Conservation (phyloP, 2,113 vertebrate species). For the Mormoops blainvillei region DNA sequence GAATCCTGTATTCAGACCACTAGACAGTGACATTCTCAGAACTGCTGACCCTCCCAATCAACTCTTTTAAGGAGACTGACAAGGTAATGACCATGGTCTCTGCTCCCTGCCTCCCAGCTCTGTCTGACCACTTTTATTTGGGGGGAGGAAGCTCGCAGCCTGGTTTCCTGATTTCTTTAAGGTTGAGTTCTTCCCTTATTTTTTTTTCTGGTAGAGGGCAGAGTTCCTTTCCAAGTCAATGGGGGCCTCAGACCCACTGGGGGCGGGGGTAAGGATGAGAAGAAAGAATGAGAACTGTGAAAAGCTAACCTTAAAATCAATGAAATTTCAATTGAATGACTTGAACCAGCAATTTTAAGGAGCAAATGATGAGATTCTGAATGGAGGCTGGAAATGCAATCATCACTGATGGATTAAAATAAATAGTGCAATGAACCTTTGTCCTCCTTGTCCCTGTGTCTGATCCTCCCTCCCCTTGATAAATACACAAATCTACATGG, state of each 20-base stretch:
- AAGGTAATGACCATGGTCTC: background rate
- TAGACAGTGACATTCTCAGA: background rate
- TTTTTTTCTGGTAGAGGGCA: conserved; percentile 11
- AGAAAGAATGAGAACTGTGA: background rate
- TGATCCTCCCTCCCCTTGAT: background rate
- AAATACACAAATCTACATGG: conserved; percentile 68
- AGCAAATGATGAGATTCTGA: conserved; percentile 43
- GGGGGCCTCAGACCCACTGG: background rate
- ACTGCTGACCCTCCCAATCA: background rate
- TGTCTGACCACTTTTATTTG: background rate
- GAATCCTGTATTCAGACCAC: background rate
- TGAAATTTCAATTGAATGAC: conserved; percentile 59
- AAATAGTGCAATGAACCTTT: conserved; percentile 55
- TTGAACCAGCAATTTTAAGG: conserved; percentile 62
- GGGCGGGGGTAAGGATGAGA: background rate
- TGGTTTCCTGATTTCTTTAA: background rate
- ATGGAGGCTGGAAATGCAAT: conserved; percentile 59
- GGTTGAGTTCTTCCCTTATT: conserved; percentile 2
- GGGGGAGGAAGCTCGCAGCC: background rate
- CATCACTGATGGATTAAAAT: conserved; percentile 60
- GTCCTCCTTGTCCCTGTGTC: background rate
- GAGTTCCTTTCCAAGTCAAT: conserved; percentile 31
- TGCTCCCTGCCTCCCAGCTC: background rate
- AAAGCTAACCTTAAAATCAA: conserved; percentile 51
- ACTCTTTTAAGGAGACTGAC: background rate